These are phyloP conservation scores for Sciaenops ocellatus DNA, from an alignment of 2,797 vertebrate species.

Conservation along the genomic window DNA sequence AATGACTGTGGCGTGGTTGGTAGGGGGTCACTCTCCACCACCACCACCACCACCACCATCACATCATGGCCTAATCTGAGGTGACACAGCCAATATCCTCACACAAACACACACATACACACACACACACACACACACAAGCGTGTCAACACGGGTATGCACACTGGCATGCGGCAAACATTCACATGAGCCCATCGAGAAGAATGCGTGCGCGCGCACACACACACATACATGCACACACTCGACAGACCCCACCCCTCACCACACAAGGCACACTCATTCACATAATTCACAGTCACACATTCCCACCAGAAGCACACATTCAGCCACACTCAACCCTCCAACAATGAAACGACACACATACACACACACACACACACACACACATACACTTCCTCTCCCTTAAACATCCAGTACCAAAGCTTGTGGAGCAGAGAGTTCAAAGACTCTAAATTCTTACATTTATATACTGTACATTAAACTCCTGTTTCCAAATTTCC, in stretches of 20 bases:
- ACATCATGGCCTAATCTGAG: constrained; percentile 74
- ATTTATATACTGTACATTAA: neutral
- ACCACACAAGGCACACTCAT: constrained; percentile 43
- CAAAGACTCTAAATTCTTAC: no score
- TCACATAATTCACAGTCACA: constrained; percentile 67
- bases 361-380: constrained; percentile 16
- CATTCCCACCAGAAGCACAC: constrained; percentile 54
- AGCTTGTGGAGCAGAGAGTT: neutral
- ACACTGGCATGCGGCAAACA: constrained; percentile 45
- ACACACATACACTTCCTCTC: constrained; percentile 22
- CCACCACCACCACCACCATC: constrained; percentile 32
- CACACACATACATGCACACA: neutral
- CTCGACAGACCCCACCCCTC: constrained; percentile 30
- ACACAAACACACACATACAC: constrained; percentile 24
- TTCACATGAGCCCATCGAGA: constrained; percentile 30
- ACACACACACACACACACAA: constrained; percentile 34
- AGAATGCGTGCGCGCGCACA: constrained; percentile 20
- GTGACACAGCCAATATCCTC: constrained; percentile 71
- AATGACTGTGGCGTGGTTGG: constrained; percentile 84
- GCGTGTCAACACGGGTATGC: constrained; percentile 28
- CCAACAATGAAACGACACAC: constrained; percentile 41
- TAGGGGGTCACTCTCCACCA: constrained; percentile 73
- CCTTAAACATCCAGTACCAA: constrained; percentile 28
- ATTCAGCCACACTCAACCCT: constrained; percentile 43
- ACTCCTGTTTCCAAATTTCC: neutral